Conservation (phyloP, 2,113 vertebrate species). For the Cercopithecus mona region DNA sequence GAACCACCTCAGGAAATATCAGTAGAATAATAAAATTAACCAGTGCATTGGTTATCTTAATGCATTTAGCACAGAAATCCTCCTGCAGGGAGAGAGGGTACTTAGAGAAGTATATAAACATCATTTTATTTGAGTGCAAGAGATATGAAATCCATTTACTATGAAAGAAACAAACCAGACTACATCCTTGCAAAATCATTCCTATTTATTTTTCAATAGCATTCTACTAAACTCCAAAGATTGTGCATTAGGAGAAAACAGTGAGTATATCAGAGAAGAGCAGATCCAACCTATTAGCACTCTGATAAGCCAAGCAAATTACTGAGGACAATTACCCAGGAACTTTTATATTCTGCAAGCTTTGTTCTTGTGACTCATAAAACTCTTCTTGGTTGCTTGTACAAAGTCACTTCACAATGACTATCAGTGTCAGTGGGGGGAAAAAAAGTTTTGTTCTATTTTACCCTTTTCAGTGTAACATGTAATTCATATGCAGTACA, state of each 20-base stretch:
- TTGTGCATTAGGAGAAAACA: not conserved
- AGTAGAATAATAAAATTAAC: conserved; percentile 1
- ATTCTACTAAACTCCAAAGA: conserved; percentile 12
- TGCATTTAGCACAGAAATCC: conserved; percentile 20
- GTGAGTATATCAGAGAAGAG: not conserved
- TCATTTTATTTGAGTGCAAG: conserved; percentile 12
- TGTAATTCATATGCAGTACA: not conserved
- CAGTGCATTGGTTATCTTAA: not conserved
- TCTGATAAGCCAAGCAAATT: conserved; percentile 32
- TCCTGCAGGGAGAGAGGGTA: conserved; percentile 7
- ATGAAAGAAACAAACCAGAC: conserved; percentile 45
- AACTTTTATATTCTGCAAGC: not conserved
- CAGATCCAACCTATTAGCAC: conserved; percentile 2
- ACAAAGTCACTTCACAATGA: not conserved
- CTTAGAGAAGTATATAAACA: conserved; percentile 1
- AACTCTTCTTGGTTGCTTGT: not conserved
- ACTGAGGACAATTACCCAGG: conserved; percentile 28
- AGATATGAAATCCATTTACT: conserved; percentile 47
- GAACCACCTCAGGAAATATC: not conserved
- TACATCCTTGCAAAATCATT: not conserved
- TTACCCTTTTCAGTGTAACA: not conserved
- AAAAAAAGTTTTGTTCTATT: not conserved
- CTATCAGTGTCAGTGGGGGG: not conserved
- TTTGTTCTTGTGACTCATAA: conserved; percentile 34
- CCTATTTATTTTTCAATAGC: conserved; percentile 44